phyloP scores from a whole-genome alignment of 2,797 vertebrate species.

The Scolopax rusticola region DNA sequence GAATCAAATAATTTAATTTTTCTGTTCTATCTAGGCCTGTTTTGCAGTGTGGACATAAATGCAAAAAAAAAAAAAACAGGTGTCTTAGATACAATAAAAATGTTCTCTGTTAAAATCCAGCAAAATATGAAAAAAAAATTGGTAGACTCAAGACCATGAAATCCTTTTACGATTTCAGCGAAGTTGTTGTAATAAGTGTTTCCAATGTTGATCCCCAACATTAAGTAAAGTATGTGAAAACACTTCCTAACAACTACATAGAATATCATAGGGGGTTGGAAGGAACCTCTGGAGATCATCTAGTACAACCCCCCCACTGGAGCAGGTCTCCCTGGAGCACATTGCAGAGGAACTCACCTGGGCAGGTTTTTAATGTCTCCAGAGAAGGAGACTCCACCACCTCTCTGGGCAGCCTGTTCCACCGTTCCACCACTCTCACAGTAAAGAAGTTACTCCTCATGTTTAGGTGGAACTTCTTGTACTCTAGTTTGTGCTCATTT shows the following conservation, averaged over 20 bases:
- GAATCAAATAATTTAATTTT: neutral
- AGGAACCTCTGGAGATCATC: too few species aligned
- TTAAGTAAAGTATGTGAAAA: neutral
- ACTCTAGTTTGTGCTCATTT: too few species aligned
- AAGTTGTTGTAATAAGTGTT: neutral
- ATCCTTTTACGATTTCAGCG: neutral
- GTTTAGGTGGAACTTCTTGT: too few species aligned
- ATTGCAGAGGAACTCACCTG: too few species aligned
- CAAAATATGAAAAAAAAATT: neutral
- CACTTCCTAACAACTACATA: neutral
- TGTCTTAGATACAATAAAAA: neutral
- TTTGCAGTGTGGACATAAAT: neutral
- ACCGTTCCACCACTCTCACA: too few species aligned
- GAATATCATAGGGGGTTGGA: too few species aligned
- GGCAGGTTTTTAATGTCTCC: too few species aligned
- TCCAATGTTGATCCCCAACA: neutral
- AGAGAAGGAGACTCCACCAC: too few species aligned
- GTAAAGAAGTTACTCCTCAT: too few species aligned
- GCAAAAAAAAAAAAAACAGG: neutral
- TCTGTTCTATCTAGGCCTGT: neutral
- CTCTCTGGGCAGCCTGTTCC: too few species aligned
- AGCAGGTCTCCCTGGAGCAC: too few species aligned
- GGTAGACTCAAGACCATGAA: neutral
- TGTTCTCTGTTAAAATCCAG: neutral
- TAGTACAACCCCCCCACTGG: too few species aligned